Base-by-base conservation (phyloP, 2,113 vertebrate species). In the Oreochromis aureus region DNA sequence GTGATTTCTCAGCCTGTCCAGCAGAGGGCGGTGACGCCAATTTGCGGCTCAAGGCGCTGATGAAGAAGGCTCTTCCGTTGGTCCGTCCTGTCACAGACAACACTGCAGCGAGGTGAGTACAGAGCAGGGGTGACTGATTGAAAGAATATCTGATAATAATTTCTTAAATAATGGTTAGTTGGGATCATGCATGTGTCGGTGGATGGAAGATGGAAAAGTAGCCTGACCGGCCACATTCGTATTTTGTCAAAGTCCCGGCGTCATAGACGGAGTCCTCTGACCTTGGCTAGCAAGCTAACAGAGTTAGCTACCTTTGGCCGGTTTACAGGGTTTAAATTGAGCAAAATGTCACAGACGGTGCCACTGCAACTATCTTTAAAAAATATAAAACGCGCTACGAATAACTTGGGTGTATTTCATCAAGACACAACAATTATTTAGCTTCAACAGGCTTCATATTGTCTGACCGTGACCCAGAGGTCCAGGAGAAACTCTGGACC, bases 271-370 rank as follows among this genome's bases (percentile, higher is more conserved):
- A 51, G 34, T 73, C 61, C 10, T 84, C 94, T 94, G 95, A 96
- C 94, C 93, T 95, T 96, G 93, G 91, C 93, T 95, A 92, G 86
- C 87, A 22, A 58, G 93, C 93, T 94, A 92, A 86, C 58, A 1
- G 3, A 34, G 66, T 83, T 89, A 90, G 89, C 89, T 76, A 34
- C 13, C 11, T 41, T 44, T 66, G 73, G 83, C 90, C 24, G 18
- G 34, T 6, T 34, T 83, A 83, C 79, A 54, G 39, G 11, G 36
- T 34, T 54, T 76, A 2, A 85, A 30, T 48, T 36, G 55, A 58
- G 82, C n/a, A 56, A 54, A 63, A 83, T 41, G 81, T 82, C 86
- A 90, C 82, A 56, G 86, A 84, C 73, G 3, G 6, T 5, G 69
- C 22, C 27, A n/a, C 27, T 34, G 4, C 18, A 19, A n/a, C 46